These are phyloP conservation scores for Urocitellus parryii DNA, from an alignment of 2,113 vertebrate genomes.

Conservation along the genomic window DNA sequence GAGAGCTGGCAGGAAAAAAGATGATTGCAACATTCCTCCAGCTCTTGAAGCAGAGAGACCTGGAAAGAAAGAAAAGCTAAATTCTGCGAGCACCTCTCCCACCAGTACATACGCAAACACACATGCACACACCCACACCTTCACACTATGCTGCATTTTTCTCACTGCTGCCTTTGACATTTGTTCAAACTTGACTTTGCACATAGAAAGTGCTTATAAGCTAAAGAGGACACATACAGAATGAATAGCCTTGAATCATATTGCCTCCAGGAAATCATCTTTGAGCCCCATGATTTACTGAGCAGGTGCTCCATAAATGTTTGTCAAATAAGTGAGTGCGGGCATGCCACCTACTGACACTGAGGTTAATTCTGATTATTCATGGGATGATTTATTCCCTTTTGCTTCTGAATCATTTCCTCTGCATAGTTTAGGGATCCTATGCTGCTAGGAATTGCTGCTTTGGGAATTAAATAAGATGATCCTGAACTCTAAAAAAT, in stretches of 20 bases:
- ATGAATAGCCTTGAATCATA: background rate
- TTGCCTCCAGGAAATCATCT: background rate
- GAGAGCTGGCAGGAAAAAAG: background rate
- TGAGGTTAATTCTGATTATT: background rate
- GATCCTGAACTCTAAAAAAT: background rate
- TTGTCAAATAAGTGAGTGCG: background rate
- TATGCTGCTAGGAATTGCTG: background rate
- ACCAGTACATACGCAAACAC: background rate
- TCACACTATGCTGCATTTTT: background rate
- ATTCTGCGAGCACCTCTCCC: background rate
- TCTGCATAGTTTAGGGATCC: background rate
- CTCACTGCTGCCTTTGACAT: background rate
- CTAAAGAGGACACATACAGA: background rate
- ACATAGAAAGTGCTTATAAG: background rate
- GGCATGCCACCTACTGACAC: background rate
- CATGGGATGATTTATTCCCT: background rate
- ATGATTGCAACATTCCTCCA: background rate
- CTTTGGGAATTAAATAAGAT: constrained; percentile 36
- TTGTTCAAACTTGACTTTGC: background rate
- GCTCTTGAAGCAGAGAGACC: background rate
- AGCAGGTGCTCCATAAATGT: background rate
- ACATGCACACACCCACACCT: too few species aligned
- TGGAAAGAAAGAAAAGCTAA: background rate
- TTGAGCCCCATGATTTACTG: background rate
- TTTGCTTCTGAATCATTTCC: constrained; percentile 11